A percentile compares a stretch with the other conserved stretches of the same genome.
Evolutionary conservation across 2,797 vertebrate species (phyloP).

Genomic region (Channa striata): DNA sequence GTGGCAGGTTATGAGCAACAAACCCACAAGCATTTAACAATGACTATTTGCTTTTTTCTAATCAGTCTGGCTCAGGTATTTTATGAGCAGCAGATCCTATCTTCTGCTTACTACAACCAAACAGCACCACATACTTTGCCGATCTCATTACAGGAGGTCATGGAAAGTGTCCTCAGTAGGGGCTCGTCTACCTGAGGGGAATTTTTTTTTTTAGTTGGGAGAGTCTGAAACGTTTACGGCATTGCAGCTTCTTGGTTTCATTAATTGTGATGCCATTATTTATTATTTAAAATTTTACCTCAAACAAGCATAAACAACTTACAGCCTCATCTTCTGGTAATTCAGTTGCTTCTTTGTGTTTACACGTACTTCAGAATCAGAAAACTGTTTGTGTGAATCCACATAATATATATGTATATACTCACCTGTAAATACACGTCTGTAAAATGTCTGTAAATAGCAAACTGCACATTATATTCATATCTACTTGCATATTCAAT

Average conservation of each 20-base stretch:
- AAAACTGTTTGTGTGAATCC: slow-evolving; percentile 20
- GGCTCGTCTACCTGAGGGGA: slow-evolving; percentile 54
- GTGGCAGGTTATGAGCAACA: slow-evolving; percentile 31
- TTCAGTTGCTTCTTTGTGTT: slow-evolving; percentile 8
- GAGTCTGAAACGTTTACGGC: slow-evolving; percentile 54
- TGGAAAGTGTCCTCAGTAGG: slow-evolving; percentile 76
- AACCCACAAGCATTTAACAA: slow-evolving; percentile 43
- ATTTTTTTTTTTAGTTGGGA: slow-evolving; percentile 60
- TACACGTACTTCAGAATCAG: slow-evolving; percentile 7
- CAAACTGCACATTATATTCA: too few relatives aligned
- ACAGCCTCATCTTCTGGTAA: slow-evolving; percentile 5
- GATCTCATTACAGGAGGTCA: slow-evolving; percentile 80
- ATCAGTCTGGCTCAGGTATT: slow-evolving; percentile 52
- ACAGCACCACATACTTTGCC: slow-evolving; percentile 63
- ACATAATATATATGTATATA: too few relatives aligned
- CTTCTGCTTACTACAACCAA: slow-evolving; percentile 57
- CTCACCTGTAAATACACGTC: too few relatives aligned
- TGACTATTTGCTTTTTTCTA: slow-evolving; percentile 45
- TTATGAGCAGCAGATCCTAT: slow-evolving; percentile 60
- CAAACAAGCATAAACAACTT: slow-evolving; percentile 54
- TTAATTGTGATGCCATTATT: slow-evolving; percentile 27
- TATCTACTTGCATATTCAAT: too few relatives aligned
- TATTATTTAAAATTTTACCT: slow-evolving; percentile 60
- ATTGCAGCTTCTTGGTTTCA: slow-evolving; percentile 59
- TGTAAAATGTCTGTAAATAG: too few relatives aligned